Conservation (phyloP, 2,888 invertebrate species). For the Tyria jacobaeae region DNA sequence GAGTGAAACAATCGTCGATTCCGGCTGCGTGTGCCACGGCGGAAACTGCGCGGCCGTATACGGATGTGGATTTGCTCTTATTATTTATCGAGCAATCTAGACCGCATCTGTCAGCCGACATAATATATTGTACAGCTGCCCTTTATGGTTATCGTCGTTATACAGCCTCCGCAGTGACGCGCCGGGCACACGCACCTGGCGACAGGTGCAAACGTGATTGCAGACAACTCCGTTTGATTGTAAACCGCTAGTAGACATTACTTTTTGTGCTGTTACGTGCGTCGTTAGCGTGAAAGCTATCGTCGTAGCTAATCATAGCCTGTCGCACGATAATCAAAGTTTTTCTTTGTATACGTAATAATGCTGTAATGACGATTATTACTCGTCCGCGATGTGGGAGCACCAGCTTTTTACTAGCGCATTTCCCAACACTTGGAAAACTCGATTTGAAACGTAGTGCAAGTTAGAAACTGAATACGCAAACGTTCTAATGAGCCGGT, state of each 20-base stretch:
- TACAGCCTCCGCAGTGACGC: constrained; percentile 59
- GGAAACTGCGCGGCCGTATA: constrained; percentile 76
- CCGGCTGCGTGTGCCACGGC: constrained; percentile 75
- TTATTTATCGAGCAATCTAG: constrained; percentile 82
- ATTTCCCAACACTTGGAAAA: constrained; percentile 83
- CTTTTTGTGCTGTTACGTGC: constrained; percentile 63
- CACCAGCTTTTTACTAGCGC: constrained; percentile 73
- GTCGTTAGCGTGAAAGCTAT: constrained; percentile 73
- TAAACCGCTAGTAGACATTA: constrained; percentile 43
- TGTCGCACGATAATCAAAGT: constrained; percentile 69
- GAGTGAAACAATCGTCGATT: constrained; percentile 78
- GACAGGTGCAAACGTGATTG: constrained; percentile 68
- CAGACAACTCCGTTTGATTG: constrained; percentile 33
- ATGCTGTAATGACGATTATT: constrained; percentile 71
- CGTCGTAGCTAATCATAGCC: constrained; percentile 64
- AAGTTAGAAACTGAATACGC: constrained; percentile 81
- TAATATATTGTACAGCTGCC: constrained; percentile 78
- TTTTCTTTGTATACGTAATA: constrained; percentile 62
- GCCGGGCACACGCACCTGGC: constrained; percentile 76
- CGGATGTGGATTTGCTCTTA: constrained; percentile 82
- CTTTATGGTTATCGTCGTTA: constrained; percentile 72
- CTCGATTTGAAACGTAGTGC: constrained; percentile 79
- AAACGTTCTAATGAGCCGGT: constrained; percentile 71
- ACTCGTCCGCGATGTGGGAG: constrained; percentile 79
- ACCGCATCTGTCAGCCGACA: constrained; percentile 82